These are phyloP conservation scores for Echinarachnius parma DNA, from an alignment of 53 echinoderm and acorn worm genomes.

Conservation along the genomic window DNA sequence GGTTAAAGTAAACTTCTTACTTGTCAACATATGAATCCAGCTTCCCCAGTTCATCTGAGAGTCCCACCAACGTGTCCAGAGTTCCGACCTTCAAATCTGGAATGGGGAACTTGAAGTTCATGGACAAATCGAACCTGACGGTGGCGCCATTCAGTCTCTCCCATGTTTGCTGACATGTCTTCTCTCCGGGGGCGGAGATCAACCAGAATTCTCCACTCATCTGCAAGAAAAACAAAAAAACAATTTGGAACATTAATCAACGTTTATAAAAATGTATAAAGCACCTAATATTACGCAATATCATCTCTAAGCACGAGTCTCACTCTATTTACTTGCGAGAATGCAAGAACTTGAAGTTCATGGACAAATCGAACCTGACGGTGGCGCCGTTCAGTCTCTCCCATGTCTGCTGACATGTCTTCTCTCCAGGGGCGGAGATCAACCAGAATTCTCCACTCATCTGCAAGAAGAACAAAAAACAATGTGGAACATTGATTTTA, in stretches of 20 bases:
- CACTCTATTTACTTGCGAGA: too few species aligned
- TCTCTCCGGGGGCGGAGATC: constrained; percentile 91
- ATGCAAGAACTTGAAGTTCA: constrained; percentile 81
- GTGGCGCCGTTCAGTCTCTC: constrained; percentile 76
- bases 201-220: constrained; percentile 87
- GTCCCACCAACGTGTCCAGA: constrained; percentile 83
- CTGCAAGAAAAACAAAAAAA: too few species aligned
- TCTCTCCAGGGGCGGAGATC: constrained; percentile 91
- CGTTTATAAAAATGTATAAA: too few species aligned
- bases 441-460: constrained; percentile 87
- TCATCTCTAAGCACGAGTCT: too few species aligned
- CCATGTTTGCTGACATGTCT: constrained; percentile 92
- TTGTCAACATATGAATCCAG: constrained; percentile 89
- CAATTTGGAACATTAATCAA: too few species aligned
- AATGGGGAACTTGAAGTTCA: constrained; percentile 66
- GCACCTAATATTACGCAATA: too few species aligned
- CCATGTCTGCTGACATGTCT: constrained; percentile 92
- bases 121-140: constrained; percentile 52
- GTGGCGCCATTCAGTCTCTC: constrained; percentile 76
- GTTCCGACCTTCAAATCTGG: constrained; percentile 97
- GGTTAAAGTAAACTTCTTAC: too few species aligned
- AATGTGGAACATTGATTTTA: too few species aligned
- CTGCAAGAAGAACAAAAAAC: too few species aligned
- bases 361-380: constrained; percentile 52
- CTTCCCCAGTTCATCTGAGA: constrained; percentile 95